Conservation (phyloP, 2,113 vertebrate genomes). For the Bettongia penicillata region DNA sequence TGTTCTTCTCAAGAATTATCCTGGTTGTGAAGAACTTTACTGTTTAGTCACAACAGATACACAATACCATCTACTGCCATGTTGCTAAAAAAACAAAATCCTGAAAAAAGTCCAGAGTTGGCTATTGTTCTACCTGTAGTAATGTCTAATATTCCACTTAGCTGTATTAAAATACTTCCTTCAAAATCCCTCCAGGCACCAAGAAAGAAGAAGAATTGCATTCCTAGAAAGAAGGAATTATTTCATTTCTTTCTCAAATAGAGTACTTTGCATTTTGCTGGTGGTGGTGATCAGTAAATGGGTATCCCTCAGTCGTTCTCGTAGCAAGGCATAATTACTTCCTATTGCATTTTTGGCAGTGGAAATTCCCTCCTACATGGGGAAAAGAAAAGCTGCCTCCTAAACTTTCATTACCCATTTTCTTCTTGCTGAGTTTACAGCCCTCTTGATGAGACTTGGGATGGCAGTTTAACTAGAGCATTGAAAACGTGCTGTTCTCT, state of each 20-base stretch:
- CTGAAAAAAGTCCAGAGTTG: slow-evolving; percentile 9
- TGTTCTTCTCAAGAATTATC: background rate
- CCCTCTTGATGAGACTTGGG: slow-evolving; percentile 10
- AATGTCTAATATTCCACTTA: slow-evolving; percentile 48
- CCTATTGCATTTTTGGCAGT: slow-evolving; percentile 28
- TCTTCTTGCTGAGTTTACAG: slow-evolving; percentile 48
- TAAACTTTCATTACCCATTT: slow-evolving; percentile 51
- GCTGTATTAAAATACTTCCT: slow-evolving; percentile 53
- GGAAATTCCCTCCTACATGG: slow-evolving; percentile 20
- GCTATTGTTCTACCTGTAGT: background rate
- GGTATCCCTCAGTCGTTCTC: slow-evolving; percentile 1
- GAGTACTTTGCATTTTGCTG: slow-evolving; percentile 48
- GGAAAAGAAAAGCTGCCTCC: background rate
- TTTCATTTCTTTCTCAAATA: slow-evolving; percentile 33
- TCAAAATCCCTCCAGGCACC: slow-evolving; percentile 33
- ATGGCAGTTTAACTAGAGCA: slow-evolving; percentile 45
- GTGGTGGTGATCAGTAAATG: slow-evolving; percentile 43
- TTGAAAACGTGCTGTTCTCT: slow-evolving; percentile 17
- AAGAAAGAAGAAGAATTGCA: slow-evolving; percentile 37
- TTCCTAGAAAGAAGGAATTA: slow-evolving; percentile 30
- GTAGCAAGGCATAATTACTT: slow-evolving; percentile 39
- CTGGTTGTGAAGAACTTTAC: background rate
- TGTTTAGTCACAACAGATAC: background rate
- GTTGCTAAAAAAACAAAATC: background rate
- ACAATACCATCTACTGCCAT: background rate